These are phyloP conservation scores for Artibeus jamaicensis DNA, from an alignment of 2,797 vertebrate genomes.

Conservation along the genomic window DNA sequence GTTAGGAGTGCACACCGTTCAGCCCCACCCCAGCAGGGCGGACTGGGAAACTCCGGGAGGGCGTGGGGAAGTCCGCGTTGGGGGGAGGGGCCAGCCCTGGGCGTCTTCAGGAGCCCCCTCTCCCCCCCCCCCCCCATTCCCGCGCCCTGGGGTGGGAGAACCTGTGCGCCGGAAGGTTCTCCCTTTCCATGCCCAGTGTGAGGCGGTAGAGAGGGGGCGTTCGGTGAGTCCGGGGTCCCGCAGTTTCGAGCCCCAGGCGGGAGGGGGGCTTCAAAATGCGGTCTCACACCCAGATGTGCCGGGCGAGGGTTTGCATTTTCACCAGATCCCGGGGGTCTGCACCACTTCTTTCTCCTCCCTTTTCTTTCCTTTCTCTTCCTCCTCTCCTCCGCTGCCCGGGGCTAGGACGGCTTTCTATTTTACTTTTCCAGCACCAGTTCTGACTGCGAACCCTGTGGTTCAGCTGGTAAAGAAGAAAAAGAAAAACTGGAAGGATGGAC, in stretches of 20 bases:
- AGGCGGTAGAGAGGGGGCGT: rapidly evolving
- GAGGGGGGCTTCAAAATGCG: too few species aligned
- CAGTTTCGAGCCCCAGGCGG: rapidly evolving
- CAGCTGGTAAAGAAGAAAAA: not conserved
- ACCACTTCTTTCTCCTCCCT: not conserved
- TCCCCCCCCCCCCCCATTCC: rapidly evolving
- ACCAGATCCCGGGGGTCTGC: not conserved
- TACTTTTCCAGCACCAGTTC: not conserved
- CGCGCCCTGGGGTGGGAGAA: rapidly evolving
- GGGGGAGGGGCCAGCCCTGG: rapidly evolving
- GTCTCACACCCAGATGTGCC: not conserved
- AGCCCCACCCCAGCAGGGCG: not conserved
- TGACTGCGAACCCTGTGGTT: rapidly evolving
- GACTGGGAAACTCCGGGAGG: rapidly evolving
- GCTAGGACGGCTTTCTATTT: rapidly evolving
- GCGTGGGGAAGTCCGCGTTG: too few species aligned
- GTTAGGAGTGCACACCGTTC: not conserved
- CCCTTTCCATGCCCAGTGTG: not conserved
- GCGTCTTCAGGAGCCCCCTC: not conserved
- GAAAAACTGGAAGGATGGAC: not conserved
- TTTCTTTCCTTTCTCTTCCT: not conserved
- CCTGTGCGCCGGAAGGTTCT: not conserved
- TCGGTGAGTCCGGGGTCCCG: not conserved
- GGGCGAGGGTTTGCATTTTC: not conserved
- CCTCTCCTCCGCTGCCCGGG: too few species aligned